Percentiles rank a stretch among this genome's conserved stretches.
phyloP scores from a whole-genome alignment of 2,113 vertebrate genomes.

The Prionailurus bengalensis region DNA sequence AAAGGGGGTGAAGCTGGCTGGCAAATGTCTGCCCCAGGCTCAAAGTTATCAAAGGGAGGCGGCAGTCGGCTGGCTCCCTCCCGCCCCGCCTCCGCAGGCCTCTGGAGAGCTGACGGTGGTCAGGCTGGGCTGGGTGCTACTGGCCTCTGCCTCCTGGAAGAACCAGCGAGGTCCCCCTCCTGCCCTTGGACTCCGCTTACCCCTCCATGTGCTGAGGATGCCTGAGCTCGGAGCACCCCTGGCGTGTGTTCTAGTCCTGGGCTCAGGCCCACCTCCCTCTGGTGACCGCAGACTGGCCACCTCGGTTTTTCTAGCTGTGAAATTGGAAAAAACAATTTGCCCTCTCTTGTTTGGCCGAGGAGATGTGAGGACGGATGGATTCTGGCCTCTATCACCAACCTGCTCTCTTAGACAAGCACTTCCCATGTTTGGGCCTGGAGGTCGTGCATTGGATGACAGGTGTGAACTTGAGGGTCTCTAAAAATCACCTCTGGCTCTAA shows the following conservation, averaged over 20 bases:
- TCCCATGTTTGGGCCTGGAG: background rate
- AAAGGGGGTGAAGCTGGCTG: slow-evolving; percentile 82
- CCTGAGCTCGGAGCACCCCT: background rate
- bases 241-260: background rate
- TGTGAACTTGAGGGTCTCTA: background rate
- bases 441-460: background rate
- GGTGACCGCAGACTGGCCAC: background rate
- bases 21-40: slow-evolving; percentile 56
- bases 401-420: background rate
- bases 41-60: slow-evolving; percentile 70
- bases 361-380: background rate
- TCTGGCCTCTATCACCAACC: background rate
- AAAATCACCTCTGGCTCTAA: background rate
- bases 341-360: background rate
- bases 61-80: slow-evolving; percentile 13
- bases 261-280: background rate
- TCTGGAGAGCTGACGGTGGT: background rate
- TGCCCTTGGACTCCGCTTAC: background rate
- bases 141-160: background rate
- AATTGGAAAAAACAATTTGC: background rate
- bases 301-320: background rate
- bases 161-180: background rate
- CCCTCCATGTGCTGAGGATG: background rate
- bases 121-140: background rate
- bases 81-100: background rate